Base-by-base conservation (phyloP, 2,888 invertebrate species). In the Caenorhabditis sp. region DNA sequence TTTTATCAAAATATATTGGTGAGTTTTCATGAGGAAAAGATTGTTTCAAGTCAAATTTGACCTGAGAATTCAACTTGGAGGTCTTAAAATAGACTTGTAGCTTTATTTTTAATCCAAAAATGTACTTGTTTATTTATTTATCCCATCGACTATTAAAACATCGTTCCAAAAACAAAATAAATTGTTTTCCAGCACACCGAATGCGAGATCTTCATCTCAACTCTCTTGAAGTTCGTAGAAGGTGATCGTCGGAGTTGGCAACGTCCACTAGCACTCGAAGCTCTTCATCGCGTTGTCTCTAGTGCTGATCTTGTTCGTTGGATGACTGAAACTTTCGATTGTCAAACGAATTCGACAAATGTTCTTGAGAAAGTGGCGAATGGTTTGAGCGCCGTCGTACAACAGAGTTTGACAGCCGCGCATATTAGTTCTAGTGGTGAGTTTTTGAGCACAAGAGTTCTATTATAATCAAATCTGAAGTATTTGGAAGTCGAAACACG, bases 221-320 rank as follows among this genome's bases (percentile, higher is more conserved):
- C 97, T 61, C 93, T 99, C 63, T 94, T 97, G 49, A 97, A 97
- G 89, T 97, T 99, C 90, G 90, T 97, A 88, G 97, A 97, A 88
- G 93, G 94, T 0, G 97, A 97, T 88, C 95, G 96, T 89, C 95
- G 95, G 1, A 87, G 93, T 77, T 99, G 99, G 97, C 97, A 97
- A 89, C 91, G 97, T 67, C 95, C 95, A 1, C 89, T 97, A 61
- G 96, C 97, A 0, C 89, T 99, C 21, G 99, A 99, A 90, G 96
- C 97, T 1, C 90, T 99, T 56, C 95, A 96, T 88, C 94, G 94
- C 89, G 93, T 99, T 91, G 70, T 86, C 1, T 74, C 73, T 10
- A 79, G 78, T 25, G 71, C 81, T 0, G 76, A 77, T 27, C 67
- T 84, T 14, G 64, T 84, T 20, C 25, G 89, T 61, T 93, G 94